Conservation (phyloP, 2,888 invertebrate genomes). For the Acrobasis repandana region DNA sequence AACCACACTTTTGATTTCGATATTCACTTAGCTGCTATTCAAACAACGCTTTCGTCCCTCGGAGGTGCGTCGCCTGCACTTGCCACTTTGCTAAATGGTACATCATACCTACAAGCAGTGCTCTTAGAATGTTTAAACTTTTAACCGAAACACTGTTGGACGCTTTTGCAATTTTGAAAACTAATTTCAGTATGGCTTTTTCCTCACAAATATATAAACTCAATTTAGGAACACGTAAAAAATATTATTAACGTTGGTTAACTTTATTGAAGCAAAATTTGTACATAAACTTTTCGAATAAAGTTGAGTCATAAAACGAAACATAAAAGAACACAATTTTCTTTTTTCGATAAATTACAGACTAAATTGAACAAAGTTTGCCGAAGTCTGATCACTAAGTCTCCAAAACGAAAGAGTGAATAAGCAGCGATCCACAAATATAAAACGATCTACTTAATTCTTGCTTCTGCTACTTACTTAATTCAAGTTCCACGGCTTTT, state of each 20-base stretch:
- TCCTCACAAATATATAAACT: background rate
- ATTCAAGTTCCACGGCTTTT: constrained; percentile 15
- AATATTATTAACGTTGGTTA: constrained; percentile 11
- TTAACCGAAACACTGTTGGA: too few species aligned
- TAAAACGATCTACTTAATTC: constrained; percentile 9
- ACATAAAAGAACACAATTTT: constrained; percentile 18
- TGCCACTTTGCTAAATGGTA: background rate
- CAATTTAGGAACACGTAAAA: background rate
- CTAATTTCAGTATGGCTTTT: too few species aligned
- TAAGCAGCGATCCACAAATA: constrained; percentile 19
- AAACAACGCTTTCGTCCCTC: too few species aligned
- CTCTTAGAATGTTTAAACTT: too few species aligned
- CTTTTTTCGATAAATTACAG: constrained; percentile 18
- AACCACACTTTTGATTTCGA: background rate
- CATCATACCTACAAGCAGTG: background rate
- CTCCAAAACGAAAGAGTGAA: constrained; percentile 14
- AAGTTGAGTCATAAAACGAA: constrained; percentile 12
- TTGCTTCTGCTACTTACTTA: constrained; percentile 12
- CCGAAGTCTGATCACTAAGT: constrained; percentile 18
- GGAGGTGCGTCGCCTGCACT: background rate
- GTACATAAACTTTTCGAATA: constrained; percentile 12
- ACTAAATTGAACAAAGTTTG: constrained; percentile 17
- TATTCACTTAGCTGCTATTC: background rate
- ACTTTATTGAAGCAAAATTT: background rate
- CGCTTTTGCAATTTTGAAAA: too few species aligned